Base-by-base conservation (phyloP, 1,140 invertebrate species). In the Delia radicum region DNA sequence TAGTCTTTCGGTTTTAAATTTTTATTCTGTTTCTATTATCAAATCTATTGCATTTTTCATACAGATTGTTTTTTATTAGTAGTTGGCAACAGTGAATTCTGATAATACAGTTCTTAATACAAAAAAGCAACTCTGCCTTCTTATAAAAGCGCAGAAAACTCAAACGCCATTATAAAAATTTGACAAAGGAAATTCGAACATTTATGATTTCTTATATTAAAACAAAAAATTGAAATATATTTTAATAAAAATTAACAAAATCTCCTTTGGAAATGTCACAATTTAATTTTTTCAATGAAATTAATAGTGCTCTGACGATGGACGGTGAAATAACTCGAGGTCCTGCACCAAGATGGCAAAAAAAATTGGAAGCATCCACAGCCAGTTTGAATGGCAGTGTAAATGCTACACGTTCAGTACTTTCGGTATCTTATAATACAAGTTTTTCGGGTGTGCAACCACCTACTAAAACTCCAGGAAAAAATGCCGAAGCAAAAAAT, bases 311-410 rank as follows among this genome's bases (percentile, higher is more conserved):
- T 73, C 87, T 93, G 1, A 91, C 89, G 62, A 90, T 94, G 89
- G 93, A 95, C 79, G 93, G 93, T 0, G 91, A 92, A 8, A 87
- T 94, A 78, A 92, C 91, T 8, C 91, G 91, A 81, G 93, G 93
- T n/a, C 93, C 93, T 24, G 82, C 90, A n/a, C 93, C 93, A 21
- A 87, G 93, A 67, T 95, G 93, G 92, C 92, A 93, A 77, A 93
- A 92, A 80, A 94, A 94, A 87, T 88, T 80, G 87, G 89, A 80
- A 37, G 85, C 84, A 0, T 74, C 72, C 6, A 27, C 69, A 4
- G 65, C 69, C 2, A 78, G 87, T 29, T 79, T 87, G 1, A 88
- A 86, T 78, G 82, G 82, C 13, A 88, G 87, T 73, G 87, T 87
- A 42, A 91, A 89, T 79, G 87, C 89, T 69, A 90, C 89, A 77